Conservation (phyloP, 2,888 invertebrate genomes). For the Anthrax anthrax region DNA sequence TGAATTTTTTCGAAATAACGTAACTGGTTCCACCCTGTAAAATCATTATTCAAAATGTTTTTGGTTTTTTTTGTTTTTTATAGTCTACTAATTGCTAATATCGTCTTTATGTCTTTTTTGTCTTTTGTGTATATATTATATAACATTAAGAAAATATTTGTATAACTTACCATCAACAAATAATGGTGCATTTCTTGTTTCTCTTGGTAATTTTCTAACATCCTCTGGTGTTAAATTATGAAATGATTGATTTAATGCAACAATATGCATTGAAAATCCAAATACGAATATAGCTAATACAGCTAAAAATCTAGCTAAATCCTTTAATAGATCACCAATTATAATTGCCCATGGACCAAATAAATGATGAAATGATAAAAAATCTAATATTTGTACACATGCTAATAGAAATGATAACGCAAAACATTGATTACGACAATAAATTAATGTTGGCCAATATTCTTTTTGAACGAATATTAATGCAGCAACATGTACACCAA, state of each 20-base stretch:
- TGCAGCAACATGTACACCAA: conserved; percentile 76
- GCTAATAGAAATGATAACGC: conserved; percentile 89
- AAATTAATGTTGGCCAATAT: conserved; percentile 78
- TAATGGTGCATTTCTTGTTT: conserved; percentile 36
- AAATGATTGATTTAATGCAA: conserved; percentile 91
- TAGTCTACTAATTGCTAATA: not conserved
- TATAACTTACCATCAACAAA: conserved; percentile 69
- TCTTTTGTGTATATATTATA: too few relatives aligned
- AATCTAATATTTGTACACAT: conserved; percentile 95
- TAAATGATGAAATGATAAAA: conserved; percentile 95
- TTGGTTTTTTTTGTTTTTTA: not conserved
- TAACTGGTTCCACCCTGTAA: too few relatives aligned
- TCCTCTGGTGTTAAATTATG: conserved; percentile 50
- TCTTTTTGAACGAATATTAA: conserved; percentile 50
- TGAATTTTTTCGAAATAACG: too few relatives aligned
- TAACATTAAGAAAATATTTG: conserved; percentile 9
- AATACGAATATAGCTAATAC: conserved; percentile 96
- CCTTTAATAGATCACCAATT: conserved; percentile 88
- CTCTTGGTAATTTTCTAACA: conserved; percentile 43
- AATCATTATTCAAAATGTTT: too few relatives aligned
- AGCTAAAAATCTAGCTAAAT: conserved; percentile 90
- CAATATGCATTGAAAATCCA: conserved; percentile 95
- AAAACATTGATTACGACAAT: conserved; percentile 92
- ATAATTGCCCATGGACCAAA: conserved; percentile 99
- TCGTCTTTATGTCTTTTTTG: too few relatives aligned